Evolutionary conservation across 1,140 invertebrate species (phyloP).

Genomic region (Trichonephila inaurata): DNA sequence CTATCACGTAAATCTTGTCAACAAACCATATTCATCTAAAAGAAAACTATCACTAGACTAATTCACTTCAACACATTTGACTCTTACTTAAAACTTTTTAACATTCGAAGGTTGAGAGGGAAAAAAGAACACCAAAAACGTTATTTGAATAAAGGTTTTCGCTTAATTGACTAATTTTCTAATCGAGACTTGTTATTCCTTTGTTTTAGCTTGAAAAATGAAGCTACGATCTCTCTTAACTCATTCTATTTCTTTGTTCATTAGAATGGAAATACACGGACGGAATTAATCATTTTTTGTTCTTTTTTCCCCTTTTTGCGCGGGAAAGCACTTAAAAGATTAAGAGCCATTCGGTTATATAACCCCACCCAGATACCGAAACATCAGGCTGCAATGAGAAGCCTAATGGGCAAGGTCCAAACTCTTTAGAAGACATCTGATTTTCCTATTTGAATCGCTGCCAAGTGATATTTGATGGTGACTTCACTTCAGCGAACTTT

Average conservation of each 20-base stretch:
- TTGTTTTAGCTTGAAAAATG: not conserved
- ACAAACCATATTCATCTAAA: too few species aligned
- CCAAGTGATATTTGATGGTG: constrained; percentile 15
- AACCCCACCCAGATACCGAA: constrained; percentile 13
- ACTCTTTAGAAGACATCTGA: not conserved
- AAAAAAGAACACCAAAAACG: not conserved
- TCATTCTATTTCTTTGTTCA: not conserved
- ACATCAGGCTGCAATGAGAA: too few species aligned
- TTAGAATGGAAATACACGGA: not conserved
- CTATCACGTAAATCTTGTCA: too few species aligned
- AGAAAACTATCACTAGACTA: too few species aligned
- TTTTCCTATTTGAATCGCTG: not conserved
- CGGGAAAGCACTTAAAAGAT: constrained; percentile 13
- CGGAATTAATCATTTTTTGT: not conserved
- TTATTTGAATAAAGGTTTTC: not conserved
- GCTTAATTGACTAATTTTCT: not conserved
- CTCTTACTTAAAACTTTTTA: too few species aligned
- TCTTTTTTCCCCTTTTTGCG: not conserved
- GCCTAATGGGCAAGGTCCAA: too few species aligned
- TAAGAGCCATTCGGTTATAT: not conserved
- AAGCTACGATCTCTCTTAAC: not conserved
- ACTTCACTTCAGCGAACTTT: not conserved
- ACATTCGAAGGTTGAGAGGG: too few species aligned
- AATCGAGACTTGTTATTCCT: not conserved
- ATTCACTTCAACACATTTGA: too few species aligned